A percentile compares a stretch with the other conserved stretches of the same genome.
These are phyloP conservation scores for Eudasyphora cyanicolor DNA, from an alignment of 2,888 invertebrate species.

Conservation along the genomic window DNA sequence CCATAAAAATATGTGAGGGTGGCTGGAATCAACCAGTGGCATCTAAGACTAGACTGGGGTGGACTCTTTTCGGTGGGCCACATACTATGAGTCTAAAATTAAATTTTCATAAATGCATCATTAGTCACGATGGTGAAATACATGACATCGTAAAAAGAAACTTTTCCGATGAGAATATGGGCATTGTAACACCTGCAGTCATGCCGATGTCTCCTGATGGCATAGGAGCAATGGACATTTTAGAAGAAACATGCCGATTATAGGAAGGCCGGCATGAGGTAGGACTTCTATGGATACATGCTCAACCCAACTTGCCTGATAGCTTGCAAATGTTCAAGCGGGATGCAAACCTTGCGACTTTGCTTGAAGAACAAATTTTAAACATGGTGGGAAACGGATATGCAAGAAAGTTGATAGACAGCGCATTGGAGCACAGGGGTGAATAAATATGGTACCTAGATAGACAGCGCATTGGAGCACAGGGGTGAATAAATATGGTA, in stretches of 20 bases:
- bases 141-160: conserved; percentile 25
- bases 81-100: no score
- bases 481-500: conserved; percentile 30
- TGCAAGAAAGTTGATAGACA: conserved; percentile 2
- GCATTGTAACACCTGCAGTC: not conserved
- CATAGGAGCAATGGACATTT: conserved; percentile 29
- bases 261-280: conserved; percentile 29
- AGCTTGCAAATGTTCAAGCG: conserved; percentile 24
- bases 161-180: conserved; percentile 35
- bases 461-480: not conserved
- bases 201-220: conserved; percentile 24
- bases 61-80: no score
- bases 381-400: conserved; percentile 49
- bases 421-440: not conserved
- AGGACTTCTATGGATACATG: conserved; percentile 44
- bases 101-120: conserved; percentile 34
- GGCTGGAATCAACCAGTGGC: conserved; percentile 38
- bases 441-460: conserved; percentile 43
- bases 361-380: conserved; percentile 44
- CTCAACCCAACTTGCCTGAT: conserved; percentile 23
- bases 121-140: not conserved
- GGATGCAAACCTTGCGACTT: not conserved
- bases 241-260: conserved; percentile 23
- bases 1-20: conserved; percentile 44
- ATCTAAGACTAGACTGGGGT: conserved; percentile 32